Base-by-base conservation (phyloP, 1,140 invertebrate genomes). In the Drosophila tropicalis region DNA sequence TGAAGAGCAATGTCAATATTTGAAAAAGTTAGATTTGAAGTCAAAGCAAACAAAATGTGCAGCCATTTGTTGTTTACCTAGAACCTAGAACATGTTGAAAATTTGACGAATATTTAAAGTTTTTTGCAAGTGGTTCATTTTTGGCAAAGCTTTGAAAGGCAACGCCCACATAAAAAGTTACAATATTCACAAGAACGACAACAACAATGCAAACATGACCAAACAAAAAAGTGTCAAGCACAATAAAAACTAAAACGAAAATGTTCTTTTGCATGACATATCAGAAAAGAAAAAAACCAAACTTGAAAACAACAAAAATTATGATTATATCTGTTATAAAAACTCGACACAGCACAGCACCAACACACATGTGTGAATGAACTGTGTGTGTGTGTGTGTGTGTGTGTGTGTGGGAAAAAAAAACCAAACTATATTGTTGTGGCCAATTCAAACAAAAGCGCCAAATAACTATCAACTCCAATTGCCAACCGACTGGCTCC, bases 321-420 rank as follows among this genome's bases (percentile, higher is more conserved):
- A 87, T 87, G 74, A 83, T 89, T 80, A 81, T 89, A 89, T 80
- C 76, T 83, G 74, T 68, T 73, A 64, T 67, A 13, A 47, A 44
- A 87, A 83, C 79, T 67, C 87, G 76, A 25, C 83, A 87, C 17
- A 17, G 44, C 70, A 83, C 79, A n/a, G n/a, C n/a, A n/a, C n/a
- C n/a, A 39, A 56, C 65, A 62, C 40, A 62, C 68, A 51, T 34
- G 72, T n/a, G 63, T 41, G 40, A 7, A 17, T 12, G 12, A n/a
- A 15, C 0, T 32, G 15, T 5, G 15, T 10, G 25, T 10, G 39
- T 29, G 19, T n/a, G 17, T 36, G 57, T 17, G 51, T 9, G 34
- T 44, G 73, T 36, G 40, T 60, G 34, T 41, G 58, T 58, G 34
- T 60, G 58, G 47, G 55, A 64, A 79, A 69, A 74, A 87, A 87